Percentiles rank a stretch among this genome's conserved stretches.
These are phyloP conservation scores for Eudyptes chrysolophus DNA, from an alignment of 2,113 vertebrate genomes.

Conservation along the genomic window DNA sequence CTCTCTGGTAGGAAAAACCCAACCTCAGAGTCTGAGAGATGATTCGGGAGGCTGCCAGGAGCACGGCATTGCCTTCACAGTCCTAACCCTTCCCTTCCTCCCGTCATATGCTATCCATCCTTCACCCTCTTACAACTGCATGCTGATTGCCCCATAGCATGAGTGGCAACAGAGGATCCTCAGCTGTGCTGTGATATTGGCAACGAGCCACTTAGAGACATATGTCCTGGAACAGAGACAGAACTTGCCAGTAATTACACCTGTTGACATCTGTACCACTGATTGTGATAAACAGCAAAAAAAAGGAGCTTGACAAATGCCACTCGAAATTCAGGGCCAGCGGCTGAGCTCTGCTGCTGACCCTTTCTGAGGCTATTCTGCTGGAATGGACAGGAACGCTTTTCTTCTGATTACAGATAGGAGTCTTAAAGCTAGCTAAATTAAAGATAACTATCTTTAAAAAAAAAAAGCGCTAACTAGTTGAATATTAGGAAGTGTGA, in stretches of 20 bases:
- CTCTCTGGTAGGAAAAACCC: neutral
- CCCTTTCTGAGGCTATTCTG: neutral
- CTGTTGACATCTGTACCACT: neutral
- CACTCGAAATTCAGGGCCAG: neutral
- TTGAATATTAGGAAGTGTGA: neutral
- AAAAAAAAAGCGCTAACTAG: neutral
- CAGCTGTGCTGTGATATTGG: neutral
- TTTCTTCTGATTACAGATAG: neutral
- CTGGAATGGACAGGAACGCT: neutral
- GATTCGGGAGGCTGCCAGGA: neutral
- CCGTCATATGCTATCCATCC: accelerated
- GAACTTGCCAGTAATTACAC: neutral
- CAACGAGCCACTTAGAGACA: neutral
- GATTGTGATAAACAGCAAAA: neutral
- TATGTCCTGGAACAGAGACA: neutral
- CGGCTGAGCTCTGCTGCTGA: neutral
- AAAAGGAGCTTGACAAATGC: neutral
- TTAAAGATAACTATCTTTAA: neutral
- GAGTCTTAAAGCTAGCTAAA: neutral
- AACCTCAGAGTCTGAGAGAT: neutral
- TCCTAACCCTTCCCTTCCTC: neutral
- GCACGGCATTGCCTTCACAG: accelerated
- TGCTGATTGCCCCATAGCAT: neutral
- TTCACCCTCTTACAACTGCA: neutral
- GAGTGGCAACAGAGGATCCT: neutral